Base-by-base conservation (phyloP, 2,797 vertebrate species). In the Betta splendens region DNA sequence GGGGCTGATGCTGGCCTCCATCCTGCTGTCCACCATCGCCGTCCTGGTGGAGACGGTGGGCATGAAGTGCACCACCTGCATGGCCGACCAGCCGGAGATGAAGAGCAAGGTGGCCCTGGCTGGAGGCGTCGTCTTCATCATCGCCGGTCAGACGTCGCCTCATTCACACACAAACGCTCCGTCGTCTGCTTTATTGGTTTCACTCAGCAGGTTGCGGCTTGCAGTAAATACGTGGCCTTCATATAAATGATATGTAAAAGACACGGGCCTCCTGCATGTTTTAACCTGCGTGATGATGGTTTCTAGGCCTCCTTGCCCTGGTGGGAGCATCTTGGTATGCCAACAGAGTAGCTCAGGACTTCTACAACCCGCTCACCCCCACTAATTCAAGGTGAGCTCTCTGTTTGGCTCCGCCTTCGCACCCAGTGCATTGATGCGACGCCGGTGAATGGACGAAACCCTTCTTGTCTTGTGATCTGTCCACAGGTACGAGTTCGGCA, bases 21-120 rank as follows among this genome's bases (percentile, higher is more conserved):
- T 97, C 68, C 10, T 98, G 11, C 26, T 97, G 66, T 85, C 90
- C 13, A 76, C 90, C 1, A 64, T 98, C 0, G 88, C 89, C 0
- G 21, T 93, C 5, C 62, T 95, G 55, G 91, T 96, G 63, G 84
- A 92, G 0, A 48, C 82, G 16, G 69, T 92, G 13, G 97, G 97
- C 43, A 94, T 98, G 97, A 94, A 92, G 58, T 98, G 96, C 76
- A 97, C 97, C 85, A 97, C 92, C 35, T 98, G 94, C 45, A 56
- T 98, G 88, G 90, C 91, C 9, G 92, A 94, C 0, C 79, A 93
- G 7, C 87, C 89, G 1, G 80, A 89, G 26, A 92, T 91, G 84
- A 98, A 98, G 84, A 90, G 91, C 87, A 89, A 94, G 61, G 94
- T 98, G 86, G 95, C 94, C 49, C 68, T 97, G 31, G 69, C 85